These are phyloP conservation scores for Zaprionus lachaisei DNA, from an alignment of 1,140 invertebrate species.

Conservation along the genomic window DNA sequence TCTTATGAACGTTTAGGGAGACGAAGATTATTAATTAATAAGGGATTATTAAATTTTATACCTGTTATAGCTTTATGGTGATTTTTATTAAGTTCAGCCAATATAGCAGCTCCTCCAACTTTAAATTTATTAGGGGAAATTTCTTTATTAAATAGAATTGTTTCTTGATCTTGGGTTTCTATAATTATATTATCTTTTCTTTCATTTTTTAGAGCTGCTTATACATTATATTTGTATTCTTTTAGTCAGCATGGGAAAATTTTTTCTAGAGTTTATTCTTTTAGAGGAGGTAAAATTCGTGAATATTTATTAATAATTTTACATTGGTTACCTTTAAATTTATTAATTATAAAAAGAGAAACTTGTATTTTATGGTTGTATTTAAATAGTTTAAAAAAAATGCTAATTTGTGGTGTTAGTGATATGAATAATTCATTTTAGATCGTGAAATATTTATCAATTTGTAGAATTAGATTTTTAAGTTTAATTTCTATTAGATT, in stretches of 20 bases:
- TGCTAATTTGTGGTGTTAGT: slow-evolving; percentile 87
- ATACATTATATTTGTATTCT: slow-evolving; percentile 54
- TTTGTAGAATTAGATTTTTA: slow-evolving; percentile 82
- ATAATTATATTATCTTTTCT: slow-evolving; percentile 85
- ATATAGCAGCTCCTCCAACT: slow-evolving; percentile 84
- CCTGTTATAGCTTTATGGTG: slow-evolving; percentile 86
- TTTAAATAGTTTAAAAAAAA: slow-evolving; percentile 87
- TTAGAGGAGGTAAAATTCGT: slow-evolving; percentile 57
- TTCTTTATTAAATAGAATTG: slow-evolving; percentile 86
- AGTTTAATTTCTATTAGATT: slow-evolving; percentile 78
- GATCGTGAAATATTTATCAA: slow-evolving; percentile 83
- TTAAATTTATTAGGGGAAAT: slow-evolving; percentile 86
- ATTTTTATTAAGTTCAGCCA: slow-evolving; percentile 87
- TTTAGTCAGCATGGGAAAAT: no score
- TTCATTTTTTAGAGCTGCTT: slow-evolving; percentile 84
- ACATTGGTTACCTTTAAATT: slow-evolving; percentile 86
- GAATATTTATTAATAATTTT: slow-evolving; percentile 87
- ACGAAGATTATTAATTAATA: slow-evolving; percentile 84
- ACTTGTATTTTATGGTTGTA: slow-evolving; percentile 55
- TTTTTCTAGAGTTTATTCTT: no score
- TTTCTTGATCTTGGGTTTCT: slow-evolving; percentile 84
- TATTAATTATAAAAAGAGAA: slow-evolving; percentile 86
- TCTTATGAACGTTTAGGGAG: slow-evolving; percentile 86
- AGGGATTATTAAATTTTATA: slow-evolving; percentile 84
- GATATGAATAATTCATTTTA: slow-evolving; percentile 77